Evolutionary conservation across 1,140 invertebrate species (phyloP), one percentile per base, ranked within the genome.

Genomic region (Panagrolaimus sp.): DNA sequence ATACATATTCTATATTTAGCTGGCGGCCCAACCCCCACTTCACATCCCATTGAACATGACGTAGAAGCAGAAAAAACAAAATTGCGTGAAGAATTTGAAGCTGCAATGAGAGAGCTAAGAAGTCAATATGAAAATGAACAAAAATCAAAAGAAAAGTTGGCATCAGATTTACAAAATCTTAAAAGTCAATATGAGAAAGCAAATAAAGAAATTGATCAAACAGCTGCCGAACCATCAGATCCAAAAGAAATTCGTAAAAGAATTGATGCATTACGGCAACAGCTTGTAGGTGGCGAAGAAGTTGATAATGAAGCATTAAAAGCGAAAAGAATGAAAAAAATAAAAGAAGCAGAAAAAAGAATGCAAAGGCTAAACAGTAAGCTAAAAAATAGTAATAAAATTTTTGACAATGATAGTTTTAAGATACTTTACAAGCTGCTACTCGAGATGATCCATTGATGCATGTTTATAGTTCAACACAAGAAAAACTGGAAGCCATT

Each of bases 251-350:
- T 76, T 42, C 68, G 77, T 14, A 74, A 74, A 61, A 72, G 78
- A 73, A 84, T 91, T 46, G 86, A 90, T 79, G 86, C 87, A 64
- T 84, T 92, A 16, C 88, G 92, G 77, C 86, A 88, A 46, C 86
- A 88, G 71, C 87, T 92, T 86, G 89, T 91, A 67, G 91, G 91
- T 31, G 91, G 91, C 1, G 91, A 92, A 78, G 87, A 88, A 73
- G 88, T 87, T 1, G 84, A 90, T 78, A 90, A 92, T 82, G 84
- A 83, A 65, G 84, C 85, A 70, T 77, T 87, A 42, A 88, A 87
- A 74, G 85, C 87, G 71, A 87, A 87, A 72, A 82, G 89, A 69
- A 84, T 87, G 65, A 87, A 87, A 67, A 89, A 89, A 70, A 89
- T 87, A 66, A 88, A 88, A 74, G 84, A 90, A 42, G 89, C 88